Evolutionary conservation across 2,888 invertebrate species (phyloP).

Genomic region (Drosophila emarginata): DNA sequence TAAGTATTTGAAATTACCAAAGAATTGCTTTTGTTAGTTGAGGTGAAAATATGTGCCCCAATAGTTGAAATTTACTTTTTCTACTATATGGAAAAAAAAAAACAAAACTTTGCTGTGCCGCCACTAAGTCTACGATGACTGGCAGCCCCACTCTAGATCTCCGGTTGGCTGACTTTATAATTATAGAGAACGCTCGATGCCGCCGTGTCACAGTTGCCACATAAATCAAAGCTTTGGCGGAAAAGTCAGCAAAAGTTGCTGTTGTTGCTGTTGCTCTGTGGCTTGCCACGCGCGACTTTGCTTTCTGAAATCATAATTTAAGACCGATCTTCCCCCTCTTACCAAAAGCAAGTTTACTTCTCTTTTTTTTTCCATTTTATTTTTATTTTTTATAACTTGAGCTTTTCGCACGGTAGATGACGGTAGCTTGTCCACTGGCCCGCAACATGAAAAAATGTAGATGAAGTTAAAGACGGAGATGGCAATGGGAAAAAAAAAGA

Average conservation of each 20-base stretch:
- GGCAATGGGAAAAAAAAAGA: slow-evolving; percentile 8
- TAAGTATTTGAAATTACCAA: neutral
- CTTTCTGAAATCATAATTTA: slow-evolving; percentile 70
- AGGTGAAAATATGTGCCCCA: neutral
- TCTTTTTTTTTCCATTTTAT: slow-evolving; percentile 33
- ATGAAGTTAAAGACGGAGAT: too few species aligned
- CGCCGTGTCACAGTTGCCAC: slow-evolving; percentile 78
- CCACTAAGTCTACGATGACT: slow-evolving; percentile 50
- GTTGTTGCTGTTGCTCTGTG: slow-evolving; percentile 14
- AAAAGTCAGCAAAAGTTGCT: slow-evolving; percentile 62
- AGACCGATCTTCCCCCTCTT: slow-evolving; percentile 26
- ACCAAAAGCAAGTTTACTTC: slow-evolving; percentile 12
- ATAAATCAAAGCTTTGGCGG: slow-evolving; percentile 72
- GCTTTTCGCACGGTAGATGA: slow-evolving; percentile 50
- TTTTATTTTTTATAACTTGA: slow-evolving; percentile 29
- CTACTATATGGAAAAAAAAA: neutral
- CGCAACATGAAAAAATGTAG: slow-evolving; percentile 9
- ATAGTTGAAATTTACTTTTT: slow-evolving; percentile 4
- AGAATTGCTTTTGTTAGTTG: neutral
- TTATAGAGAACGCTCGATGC: slow-evolving; percentile 72
- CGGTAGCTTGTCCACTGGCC: slow-evolving; percentile 18
- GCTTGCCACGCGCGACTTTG: slow-evolving; percentile 69
- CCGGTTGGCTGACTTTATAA: slow-evolving; percentile 50
- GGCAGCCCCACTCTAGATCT: slow-evolving; percentile 28
- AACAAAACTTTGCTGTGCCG: slow-evolving; percentile 33